phyloP scores from a whole-genome alignment of 2,113 vertebrate species.

The Hippopotamus amphibius region DNA sequence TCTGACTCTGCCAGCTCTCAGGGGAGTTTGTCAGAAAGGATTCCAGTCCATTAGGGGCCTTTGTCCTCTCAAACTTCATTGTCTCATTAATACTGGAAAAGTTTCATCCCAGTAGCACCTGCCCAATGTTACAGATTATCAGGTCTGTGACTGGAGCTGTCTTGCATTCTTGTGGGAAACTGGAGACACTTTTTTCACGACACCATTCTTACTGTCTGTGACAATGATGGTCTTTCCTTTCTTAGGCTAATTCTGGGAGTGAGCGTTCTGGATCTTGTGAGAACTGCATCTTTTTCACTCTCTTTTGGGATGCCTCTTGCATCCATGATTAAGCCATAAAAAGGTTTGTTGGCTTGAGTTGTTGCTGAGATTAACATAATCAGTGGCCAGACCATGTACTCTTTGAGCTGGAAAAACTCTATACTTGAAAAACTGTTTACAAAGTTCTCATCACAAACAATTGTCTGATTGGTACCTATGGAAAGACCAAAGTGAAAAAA shows the following conservation, averaged over 20 bases:
- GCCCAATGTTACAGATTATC: not conserved
- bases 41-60: not conserved
- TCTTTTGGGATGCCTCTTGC: no score
- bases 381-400: not conserved
- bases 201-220: not conserved
- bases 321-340: no score
- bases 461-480: not conserved
- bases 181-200: not conserved
- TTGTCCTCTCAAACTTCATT: not conserved
- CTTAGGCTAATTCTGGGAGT: not conserved
- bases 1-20: no score
- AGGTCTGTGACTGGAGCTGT: not conserved
- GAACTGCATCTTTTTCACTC: not conserved
- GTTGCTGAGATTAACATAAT: not conserved
- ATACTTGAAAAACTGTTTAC: not conserved
- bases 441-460: not conserved
- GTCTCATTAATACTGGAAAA: not conserved
- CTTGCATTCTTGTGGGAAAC: not conserved
- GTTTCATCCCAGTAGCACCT: not conserved
- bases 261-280: not conserved
- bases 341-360: not conserved
- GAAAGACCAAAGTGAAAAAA: not conserved
- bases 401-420: not conserved
- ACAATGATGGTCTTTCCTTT: not conserved
- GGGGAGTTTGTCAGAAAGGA: no score